Conservation (phyloP, 1,140 invertebrate genomes). For the Listronotus bonariensis region DNA sequence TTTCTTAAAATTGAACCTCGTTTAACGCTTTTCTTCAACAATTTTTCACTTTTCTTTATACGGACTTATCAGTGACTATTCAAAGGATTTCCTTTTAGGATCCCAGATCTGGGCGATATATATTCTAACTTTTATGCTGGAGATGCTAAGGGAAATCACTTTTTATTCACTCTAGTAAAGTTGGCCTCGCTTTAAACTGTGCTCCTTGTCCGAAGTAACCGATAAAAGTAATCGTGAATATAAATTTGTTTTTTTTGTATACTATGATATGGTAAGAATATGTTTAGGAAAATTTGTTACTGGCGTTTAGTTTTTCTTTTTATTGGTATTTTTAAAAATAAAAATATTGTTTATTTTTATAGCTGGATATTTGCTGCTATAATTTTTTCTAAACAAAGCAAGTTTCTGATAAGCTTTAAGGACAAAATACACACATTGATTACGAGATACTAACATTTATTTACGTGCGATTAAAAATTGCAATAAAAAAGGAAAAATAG, state of each 20-base stretch:
- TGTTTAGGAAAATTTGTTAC: too few species aligned
- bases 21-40: constrained; percentile 12
- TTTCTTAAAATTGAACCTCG: constrained; percentile 4
- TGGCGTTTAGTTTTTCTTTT: too few species aligned
- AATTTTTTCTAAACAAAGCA: too few species aligned
- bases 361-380: too few species aligned
- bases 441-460: too few species aligned
- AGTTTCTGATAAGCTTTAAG: too few species aligned
- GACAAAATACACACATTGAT: too few species aligned
- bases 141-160: constrained; percentile 7
- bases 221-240: constrained; percentile 6
- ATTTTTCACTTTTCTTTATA: constrained; percentile 18
- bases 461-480: too few species aligned
- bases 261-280: neutral
- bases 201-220: neutral
- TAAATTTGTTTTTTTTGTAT: constrained; percentile 1
- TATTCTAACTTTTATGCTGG: constrained; percentile 16
- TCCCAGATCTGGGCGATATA: constrained; percentile 14
- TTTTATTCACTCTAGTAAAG: constrained; percentile 12
- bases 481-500: too few species aligned
- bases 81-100: constrained; percentile 5
- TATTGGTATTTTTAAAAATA: too few species aligned
- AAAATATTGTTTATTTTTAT: too few species aligned
- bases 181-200: constrained; percentile 1
- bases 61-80: constrained; percentile 13